phyloP scores from a whole-genome alignment of 1,140 invertebrate genomes.

The Bombus waltoni region DNA sequence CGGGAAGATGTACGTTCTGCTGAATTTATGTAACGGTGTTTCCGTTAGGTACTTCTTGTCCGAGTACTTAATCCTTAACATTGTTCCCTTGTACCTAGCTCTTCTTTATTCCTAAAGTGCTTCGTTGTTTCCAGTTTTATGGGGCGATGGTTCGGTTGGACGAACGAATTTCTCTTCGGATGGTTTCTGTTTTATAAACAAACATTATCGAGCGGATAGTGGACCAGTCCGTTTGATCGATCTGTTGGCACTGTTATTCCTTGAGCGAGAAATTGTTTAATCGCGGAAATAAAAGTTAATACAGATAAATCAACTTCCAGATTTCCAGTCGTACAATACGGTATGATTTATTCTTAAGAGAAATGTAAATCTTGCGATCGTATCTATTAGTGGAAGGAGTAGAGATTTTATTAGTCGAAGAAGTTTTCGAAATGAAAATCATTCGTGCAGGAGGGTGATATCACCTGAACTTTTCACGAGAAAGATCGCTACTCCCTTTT shows the following conservation, averaged over 20 bases:
- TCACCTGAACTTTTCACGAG: neutral
- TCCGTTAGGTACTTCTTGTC: conserved; percentile 13
- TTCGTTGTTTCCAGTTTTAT: neutral
- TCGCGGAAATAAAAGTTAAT: too few relatives aligned
- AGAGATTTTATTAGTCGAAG: too few relatives aligned
- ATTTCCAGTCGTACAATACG: too few relatives aligned
- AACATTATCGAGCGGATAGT: too few relatives aligned
- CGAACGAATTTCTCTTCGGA: neutral
- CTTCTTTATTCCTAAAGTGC: neutral
- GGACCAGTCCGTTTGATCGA: too few relatives aligned
- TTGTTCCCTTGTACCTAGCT: neutral
- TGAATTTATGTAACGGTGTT: conserved; percentile 25
- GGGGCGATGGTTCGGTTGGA: neutral
- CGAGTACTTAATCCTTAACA: conserved; percentile 2
- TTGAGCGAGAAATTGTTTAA: too few relatives aligned
- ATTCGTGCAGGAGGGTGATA: neutral
- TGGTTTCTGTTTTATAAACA: neutral
- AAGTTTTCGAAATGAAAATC: neutral
- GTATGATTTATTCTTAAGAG: too few relatives aligned
- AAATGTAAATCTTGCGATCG: too few relatives aligned
- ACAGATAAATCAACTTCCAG: too few relatives aligned
- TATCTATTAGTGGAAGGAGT: too few relatives aligned
- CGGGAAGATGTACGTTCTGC: conserved; percentile 1
- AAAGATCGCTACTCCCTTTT: neutral
- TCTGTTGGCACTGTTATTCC: too few relatives aligned